Base-by-base conservation (phyloP, 1,140 invertebrate species). In the Adoxophyes honmai region DNA sequence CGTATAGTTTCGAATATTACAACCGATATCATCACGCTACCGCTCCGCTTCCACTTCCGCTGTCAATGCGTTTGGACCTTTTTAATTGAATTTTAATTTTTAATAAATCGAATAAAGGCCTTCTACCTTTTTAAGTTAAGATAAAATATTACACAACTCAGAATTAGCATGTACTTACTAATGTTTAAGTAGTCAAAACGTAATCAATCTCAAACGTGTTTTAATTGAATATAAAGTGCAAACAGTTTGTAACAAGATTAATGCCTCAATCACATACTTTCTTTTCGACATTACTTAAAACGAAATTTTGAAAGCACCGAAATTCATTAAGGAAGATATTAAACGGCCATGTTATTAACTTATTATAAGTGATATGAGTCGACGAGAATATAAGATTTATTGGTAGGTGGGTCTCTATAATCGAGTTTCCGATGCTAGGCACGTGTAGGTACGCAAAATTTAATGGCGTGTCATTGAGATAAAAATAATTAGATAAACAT, bases 291-390 rank as follows among this genome's bases (percentile, higher is more conserved):
- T n/a, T n/a, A n/a, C 10, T 21, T 33, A 33, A 48, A 48, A 48
- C 21, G 18, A 48, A 28, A 48, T 48, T 48, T 48, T 48, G 16
- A 48, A 48, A 21, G 42, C 42, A 48, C 9, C 14, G n/a, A 44
- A 44, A 10, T 18, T 8, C 18, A 48, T 48, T 48, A 21, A 16
- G 4, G 16, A 13, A 21, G 39, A 44, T 44, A 44, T 48, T 48
- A 28, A 1, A 33, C 1, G 21, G 2, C 6, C 21, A 48, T 18
- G 18, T 11, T 48, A 48, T 48, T 6, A 48, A 28, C 21, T 28
- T 28, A 28, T 28, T 28, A 21, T 48, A 48, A 48, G 5, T 18
- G 16, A 11, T 33, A 28, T 15, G 5, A 48, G 42, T 2, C 18
- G 42, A 10, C 16, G 1, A 36, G 8, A 36, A 28, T 9, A 36